Evolutionary conservation across 2,888 invertebrate genomes (phyloP).

Genomic region (Drosophila ustulata): DNA sequence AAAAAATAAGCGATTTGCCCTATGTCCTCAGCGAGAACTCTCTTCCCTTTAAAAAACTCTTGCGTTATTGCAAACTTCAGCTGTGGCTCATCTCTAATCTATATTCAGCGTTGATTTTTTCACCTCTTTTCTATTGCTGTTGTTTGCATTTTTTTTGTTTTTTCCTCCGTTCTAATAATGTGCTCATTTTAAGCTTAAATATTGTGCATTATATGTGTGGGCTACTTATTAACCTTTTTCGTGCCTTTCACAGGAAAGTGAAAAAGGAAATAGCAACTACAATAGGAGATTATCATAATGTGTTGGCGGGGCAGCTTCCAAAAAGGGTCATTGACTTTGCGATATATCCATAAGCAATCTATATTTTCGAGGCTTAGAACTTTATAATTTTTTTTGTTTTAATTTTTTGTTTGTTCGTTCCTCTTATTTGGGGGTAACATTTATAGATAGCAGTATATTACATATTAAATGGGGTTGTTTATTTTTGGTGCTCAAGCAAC

Average conservation of each 20-base stretch:
- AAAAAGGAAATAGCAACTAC: slow-evolving; percentile 14
- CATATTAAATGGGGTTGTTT: slow-evolving; percentile 53
- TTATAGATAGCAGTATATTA: slow-evolving; percentile 2
- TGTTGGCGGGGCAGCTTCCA: slow-evolving; percentile 41
- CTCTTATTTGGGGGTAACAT: slow-evolving; percentile 58
- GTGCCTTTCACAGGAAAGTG: slow-evolving; percentile 7
- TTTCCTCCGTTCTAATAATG: slow-evolving; percentile 13
- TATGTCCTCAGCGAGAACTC: background rate
- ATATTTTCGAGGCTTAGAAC: slow-evolving; percentile 17
- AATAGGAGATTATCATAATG: slow-evolving; percentile 36
- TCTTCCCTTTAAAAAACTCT: background rate
- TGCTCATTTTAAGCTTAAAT: slow-evolving; percentile 36
- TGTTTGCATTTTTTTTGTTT: slow-evolving; percentile 17
- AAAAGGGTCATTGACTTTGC: slow-evolving; percentile 55
- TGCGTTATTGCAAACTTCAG: slow-evolving; percentile 2
- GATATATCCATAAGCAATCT: slow-evolving; percentile 31
- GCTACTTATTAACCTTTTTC: slow-evolving; percentile 45
- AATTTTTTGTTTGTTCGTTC: slow-evolving; percentile 14
- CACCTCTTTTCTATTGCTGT: slow-evolving; percentile 5
- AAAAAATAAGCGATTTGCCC: background rate
- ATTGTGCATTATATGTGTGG: slow-evolving; percentile 53
- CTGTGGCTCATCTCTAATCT: slow-evolving; percentile 40
- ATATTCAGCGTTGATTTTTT: slow-evolving; percentile 11
- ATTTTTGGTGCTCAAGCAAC: slow-evolving; percentile 20
- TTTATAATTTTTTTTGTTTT: slow-evolving; percentile 1